Percentiles rank a stretch among this genome's conserved stretches.
phyloP scores from a whole-genome alignment of 2,888 invertebrate species.

The Temnothorax rugatulus region DNA sequence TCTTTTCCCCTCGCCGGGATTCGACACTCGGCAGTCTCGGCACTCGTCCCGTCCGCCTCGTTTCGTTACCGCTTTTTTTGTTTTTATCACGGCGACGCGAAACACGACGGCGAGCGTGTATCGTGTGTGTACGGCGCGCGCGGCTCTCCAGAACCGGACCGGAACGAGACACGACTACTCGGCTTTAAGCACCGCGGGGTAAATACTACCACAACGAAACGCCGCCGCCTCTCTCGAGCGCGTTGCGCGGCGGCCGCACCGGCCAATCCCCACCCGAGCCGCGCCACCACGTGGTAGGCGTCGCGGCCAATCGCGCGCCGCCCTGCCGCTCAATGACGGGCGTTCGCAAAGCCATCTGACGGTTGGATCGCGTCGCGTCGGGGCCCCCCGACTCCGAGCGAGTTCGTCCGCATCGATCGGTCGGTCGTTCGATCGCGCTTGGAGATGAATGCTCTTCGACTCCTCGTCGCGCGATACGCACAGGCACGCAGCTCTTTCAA shows the following conservation, averaged over 20 bases:
- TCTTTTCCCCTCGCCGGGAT: not conserved
- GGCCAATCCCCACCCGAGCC: slow-evolving; percentile 80
- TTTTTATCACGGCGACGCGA: not conserved
- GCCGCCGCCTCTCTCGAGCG: slow-evolving; percentile 77
- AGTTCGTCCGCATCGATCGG: not conserved
- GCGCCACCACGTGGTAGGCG: slow-evolving; percentile 74
- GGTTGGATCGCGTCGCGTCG: slow-evolving; percentile 2
- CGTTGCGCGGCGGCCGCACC: slow-evolving; percentile 67
- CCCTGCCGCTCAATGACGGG: slow-evolving; percentile 23
- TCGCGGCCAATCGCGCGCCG: slow-evolving; percentile 64
- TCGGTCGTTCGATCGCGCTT: slow-evolving; percentile 10
- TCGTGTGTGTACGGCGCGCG: not conserved
- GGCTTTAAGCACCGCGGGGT: slow-evolving; percentile 80
- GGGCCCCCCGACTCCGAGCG: not conserved
- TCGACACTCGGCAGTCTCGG: too few relatives aligned
- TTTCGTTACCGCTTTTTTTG: not conserved
- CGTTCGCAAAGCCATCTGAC: slow-evolving; percentile 67
- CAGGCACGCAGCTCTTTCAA: too few relatives aligned
- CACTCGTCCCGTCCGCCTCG: not conserved
- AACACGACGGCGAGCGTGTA: not conserved
- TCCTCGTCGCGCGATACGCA: too few relatives aligned
- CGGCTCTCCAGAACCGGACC: not conserved
- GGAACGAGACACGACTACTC: slow-evolving; percentile 42
- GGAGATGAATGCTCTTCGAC: too few relatives aligned
- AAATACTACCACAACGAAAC: slow-evolving; percentile 83